Evolutionary conservation across 1,140 invertebrate species (phyloP).

Genomic region (Cotesia typhae): DNA sequence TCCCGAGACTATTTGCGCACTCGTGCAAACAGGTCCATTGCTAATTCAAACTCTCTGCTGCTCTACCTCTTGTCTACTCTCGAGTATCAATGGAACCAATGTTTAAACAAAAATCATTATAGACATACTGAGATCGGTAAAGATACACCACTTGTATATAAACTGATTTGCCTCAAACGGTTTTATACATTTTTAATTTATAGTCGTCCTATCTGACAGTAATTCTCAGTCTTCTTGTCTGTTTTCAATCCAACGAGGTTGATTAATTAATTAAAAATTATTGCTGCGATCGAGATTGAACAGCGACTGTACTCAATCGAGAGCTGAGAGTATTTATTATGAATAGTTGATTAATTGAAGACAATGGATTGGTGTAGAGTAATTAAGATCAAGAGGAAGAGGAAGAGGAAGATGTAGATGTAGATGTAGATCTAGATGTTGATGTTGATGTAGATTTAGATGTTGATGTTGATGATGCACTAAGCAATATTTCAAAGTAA

Average conservation of each 20-base stretch:
- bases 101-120: slow-evolving; percentile 32
- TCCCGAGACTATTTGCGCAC: slow-evolving; percentile 58
- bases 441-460: slow-evolving; percentile 1
- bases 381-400: too few species aligned
- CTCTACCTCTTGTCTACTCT: neutral
- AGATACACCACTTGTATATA: too few species aligned
- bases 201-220: neutral
- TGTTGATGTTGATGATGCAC: slow-evolving; percentile 32
- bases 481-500: slow-evolving; percentile 59
- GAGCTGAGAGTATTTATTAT: too few species aligned
- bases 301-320: too few species aligned
- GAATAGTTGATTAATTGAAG: too few species aligned
- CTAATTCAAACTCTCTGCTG: slow-evolving; percentile 6
- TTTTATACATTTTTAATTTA: too few species aligned
- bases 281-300: too few species aligned
- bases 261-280: neutral
- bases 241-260: slow-evolving; percentile 1
- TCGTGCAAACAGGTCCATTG: slow-evolving; percentile 53
- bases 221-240: too few species aligned
- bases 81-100: slow-evolving; percentile 30
- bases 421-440: neutral
- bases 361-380: too few species aligned
- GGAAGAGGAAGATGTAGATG: slow-evolving; percentile 3
- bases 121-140: neutral
- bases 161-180: too few species aligned